Evolutionary conservation across 2,888 invertebrate species (phyloP).

Genomic region (Odontocerum albicorne): DNA sequence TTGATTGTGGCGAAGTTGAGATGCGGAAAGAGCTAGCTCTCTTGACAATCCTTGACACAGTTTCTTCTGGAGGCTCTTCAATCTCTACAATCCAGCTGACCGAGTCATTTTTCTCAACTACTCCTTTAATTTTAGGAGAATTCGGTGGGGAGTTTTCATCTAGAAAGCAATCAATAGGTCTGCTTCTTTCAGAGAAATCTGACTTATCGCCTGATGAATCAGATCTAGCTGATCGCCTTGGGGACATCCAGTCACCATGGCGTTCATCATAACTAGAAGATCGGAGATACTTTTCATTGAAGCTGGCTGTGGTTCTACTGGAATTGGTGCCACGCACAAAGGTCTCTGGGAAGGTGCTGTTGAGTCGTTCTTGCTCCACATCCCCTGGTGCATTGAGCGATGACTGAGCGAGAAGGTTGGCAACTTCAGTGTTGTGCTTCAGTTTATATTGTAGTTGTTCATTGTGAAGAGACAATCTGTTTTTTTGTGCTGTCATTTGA

Average conservation of each 20-base stretch:
- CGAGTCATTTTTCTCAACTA: slow-evolving; percentile 83
- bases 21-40: slow-evolving; percentile 66
- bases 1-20: slow-evolving; percentile 44
- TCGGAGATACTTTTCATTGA: slow-evolving; percentile 40
- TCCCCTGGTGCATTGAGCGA: slow-evolving; percentile 18
- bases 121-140: slow-evolving; percentile 77
- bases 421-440: slow-evolving; percentile 77
- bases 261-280: slow-evolving; percentile 28
- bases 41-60: slow-evolving; percentile 69
- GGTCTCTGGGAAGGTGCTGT: slow-evolving; percentile 28
- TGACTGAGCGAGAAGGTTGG: slow-evolving; percentile 23
- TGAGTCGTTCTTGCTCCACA: slow-evolving; percentile 12
- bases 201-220: slow-evolving; percentile 24
- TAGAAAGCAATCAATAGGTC: slow-evolving; percentile 18
- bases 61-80: slow-evolving; percentile 71
- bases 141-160: slow-evolving; percentile 58
- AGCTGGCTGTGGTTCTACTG: slow-evolving; percentile 41
- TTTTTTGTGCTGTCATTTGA: slow-evolving; percentile 76
- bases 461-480: slow-evolving; percentile 77
- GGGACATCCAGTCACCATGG: slow-evolving; percentile 19
- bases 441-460: slow-evolving; percentile 89
- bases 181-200: slow-evolving; percentile 16
- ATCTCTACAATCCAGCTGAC: slow-evolving; percentile 86
- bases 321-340: slow-evolving; percentile 25
- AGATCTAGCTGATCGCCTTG: slow-evolving; percentile 19